Conservation (phyloP, 2,797 vertebrate species). For the Linurgus olivaceus region DNA sequence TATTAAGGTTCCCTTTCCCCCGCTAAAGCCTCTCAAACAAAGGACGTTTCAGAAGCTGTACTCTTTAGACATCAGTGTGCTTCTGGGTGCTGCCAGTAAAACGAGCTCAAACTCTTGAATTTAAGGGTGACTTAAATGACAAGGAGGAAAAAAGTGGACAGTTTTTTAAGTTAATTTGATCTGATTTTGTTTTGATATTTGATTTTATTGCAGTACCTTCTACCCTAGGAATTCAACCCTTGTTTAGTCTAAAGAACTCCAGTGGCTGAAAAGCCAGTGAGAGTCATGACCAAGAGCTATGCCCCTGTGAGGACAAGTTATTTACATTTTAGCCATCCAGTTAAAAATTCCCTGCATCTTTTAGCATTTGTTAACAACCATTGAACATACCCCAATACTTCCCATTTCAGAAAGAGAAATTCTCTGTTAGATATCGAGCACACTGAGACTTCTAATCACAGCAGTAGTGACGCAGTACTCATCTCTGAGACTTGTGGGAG, state of each 20-base stretch:
- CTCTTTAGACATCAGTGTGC: neutral
- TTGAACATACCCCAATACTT: neutral
- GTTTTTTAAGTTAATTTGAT: constrained; percentile 1
- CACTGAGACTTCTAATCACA: neutral
- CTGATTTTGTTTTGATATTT: constrained; percentile 53
- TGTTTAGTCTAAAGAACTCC: constrained; percentile 46
- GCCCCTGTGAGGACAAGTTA: neutral
- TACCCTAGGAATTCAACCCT: constrained; percentile 5
- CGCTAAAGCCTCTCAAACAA: neutral
- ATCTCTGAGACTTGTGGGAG: neutral
- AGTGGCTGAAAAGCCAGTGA: neutral
- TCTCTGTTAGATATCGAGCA: neutral
- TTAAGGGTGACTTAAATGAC: neutral
- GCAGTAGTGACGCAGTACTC: accelerated
- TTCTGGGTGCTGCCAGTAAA: neutral
- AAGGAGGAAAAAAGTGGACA: neutral
- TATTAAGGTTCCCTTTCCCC: neutral
- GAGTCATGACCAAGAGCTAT: constrained; percentile 5
- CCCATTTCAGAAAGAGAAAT: neutral
- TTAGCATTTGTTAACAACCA: neutral
- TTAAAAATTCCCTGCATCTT: neutral
- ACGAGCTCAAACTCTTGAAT: neutral
- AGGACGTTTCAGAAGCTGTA: neutral
- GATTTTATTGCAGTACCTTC: constrained; percentile 19
- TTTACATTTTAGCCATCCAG: neutral